Conservation (phyloP, 2,113 vertebrate species). For the Nyctereutes procyonoides region DNA sequence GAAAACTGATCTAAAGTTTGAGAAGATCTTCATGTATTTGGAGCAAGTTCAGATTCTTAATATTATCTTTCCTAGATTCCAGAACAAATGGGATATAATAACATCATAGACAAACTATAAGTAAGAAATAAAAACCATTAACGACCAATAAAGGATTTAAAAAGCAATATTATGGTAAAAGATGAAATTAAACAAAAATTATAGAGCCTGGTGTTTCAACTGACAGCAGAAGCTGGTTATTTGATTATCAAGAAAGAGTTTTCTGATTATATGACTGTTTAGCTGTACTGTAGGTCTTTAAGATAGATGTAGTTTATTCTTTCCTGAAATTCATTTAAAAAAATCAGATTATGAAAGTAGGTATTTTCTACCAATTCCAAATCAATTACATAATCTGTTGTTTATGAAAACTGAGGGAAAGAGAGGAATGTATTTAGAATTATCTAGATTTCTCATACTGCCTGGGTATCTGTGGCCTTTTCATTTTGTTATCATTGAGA, state of each 20-base stretch:
- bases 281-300: not conserved
- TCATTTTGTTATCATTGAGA: not conserved
- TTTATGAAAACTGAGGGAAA: not conserved
- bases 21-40: not conserved
- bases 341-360: not conserved
- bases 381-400: not conserved
- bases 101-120: not conserved
- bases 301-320: not conserved
- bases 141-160: not conserved
- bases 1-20: not conserved
- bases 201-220: not conserved
- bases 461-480: accelerated
- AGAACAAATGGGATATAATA: not conserved
- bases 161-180: not conserved
- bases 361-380: not conserved
- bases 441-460: not conserved
- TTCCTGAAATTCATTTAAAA: not conserved
- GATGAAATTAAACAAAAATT: not conserved
- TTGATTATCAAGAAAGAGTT: not conserved
- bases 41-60: not conserved
- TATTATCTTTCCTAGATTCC: not conserved
- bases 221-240: not conserved
- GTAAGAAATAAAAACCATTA: not conserved
- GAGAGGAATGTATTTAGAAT: not conserved
- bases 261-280: not conserved